A percentile compares a stretch with the other conserved stretches of the same genome.
Conservation (phyloP, 2,888 invertebrate species). For the Eilema griseolum region DNA sequence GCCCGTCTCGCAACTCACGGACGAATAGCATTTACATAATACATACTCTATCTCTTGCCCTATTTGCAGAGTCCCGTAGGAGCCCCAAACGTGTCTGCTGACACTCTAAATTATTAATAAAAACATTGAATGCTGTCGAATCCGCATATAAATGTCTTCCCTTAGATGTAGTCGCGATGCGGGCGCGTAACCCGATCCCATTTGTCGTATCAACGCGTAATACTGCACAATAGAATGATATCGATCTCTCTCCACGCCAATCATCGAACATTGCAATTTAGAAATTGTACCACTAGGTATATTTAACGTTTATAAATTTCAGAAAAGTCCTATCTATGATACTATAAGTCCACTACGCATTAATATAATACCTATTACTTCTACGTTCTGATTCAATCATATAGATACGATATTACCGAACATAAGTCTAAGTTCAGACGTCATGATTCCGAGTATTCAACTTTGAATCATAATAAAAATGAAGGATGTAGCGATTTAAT, state of each 20-base stretch:
- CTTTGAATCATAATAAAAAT: constrained; percentile 47
- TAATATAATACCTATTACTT: constrained; percentile 56
- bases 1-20: constrained; percentile 21
- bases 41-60: constrained; percentile 28
- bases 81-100: constrained; percentile 34
- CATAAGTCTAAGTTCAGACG: constrained; percentile 38
- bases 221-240: constrained; percentile 70
- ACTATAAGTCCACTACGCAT: constrained; percentile 69
- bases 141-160: constrained; percentile 30
- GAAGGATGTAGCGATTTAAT: constrained; percentile 45
- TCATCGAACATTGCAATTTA: constrained; percentile 58
- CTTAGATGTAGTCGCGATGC: constrained; percentile 27
- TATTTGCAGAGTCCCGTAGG: constrained; percentile 28
- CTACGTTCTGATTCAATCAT: constrained; percentile 67
- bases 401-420: constrained; percentile 53
- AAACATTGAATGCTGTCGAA: constrained; percentile 44
- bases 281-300: constrained; percentile 75
- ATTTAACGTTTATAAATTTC: constrained; percentile 85
- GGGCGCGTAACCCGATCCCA: constrained; percentile 29
- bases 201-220: constrained; percentile 56
- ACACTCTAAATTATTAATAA: constrained; percentile 49
- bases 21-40: constrained; percentile 38
- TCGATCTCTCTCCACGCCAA: constrained; percentile 49
- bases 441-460: constrained; percentile 44
- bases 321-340: constrained; percentile 83